A percentile compares a stretch with the other conserved stretches of the same genome.
These are phyloP conservation scores for Anthoscopus minutus DNA, from an alignment of 2,113 vertebrate species.

Conservation along the genomic window DNA sequence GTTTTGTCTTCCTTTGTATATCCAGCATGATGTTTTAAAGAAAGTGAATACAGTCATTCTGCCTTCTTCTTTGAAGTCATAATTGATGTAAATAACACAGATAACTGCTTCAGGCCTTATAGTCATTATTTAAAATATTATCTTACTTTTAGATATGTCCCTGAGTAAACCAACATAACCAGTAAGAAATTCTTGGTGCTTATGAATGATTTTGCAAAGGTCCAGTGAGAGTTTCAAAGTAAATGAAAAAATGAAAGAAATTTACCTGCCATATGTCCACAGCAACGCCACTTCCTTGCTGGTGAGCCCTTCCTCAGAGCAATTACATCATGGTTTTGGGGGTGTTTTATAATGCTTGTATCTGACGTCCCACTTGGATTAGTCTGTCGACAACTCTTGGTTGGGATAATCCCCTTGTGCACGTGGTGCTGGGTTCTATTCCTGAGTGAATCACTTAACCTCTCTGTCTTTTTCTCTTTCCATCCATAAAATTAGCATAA, in stretches of 20 bases:
- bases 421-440: neutral
- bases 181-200: neutral
- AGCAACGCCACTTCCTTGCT: neutral
- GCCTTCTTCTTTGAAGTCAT: neutral
- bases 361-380: neutral
- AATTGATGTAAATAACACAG: neutral
- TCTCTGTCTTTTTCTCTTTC: conserved; percentile 4
- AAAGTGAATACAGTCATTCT: neutral
- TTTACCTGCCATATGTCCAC: neutral
- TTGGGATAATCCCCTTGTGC: neutral
- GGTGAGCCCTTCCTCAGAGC: neutral
- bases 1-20: neutral
- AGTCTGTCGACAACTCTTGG: neutral
- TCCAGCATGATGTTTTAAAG: neutral
- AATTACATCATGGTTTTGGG: neutral
- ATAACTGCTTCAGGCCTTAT: neutral
- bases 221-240: neutral
- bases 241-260: neutral
- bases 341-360: neutral
- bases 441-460: neutral
- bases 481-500: conserved; percentile 32
- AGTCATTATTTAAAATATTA: neutral
- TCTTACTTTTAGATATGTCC: neutral
- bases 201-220: neutral
- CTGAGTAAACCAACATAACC: neutral